Evolutionary conservation across 2,797 vertebrate species (phyloP).

Genomic region (Alosa sapidissima): DNA sequence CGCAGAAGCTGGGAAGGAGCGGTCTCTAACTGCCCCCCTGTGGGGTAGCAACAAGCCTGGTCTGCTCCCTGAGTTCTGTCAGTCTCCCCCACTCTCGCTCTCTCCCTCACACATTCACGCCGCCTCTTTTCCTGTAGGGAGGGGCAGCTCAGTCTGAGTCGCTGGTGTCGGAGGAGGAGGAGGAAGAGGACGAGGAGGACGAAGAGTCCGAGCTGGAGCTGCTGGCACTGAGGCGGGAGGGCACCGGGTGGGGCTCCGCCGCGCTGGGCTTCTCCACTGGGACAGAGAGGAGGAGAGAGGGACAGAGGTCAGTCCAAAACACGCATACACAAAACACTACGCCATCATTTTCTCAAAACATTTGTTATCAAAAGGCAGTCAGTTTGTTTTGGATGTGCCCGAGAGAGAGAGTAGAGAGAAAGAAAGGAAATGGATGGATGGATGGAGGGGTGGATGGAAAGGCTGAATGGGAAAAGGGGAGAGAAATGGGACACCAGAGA

Average conservation of each 20-base stretch:
- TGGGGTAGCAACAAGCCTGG: neutral
- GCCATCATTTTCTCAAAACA: too few species aligned
- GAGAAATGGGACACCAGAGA: too few species aligned
- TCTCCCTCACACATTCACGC: neutral
- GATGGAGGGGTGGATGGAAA: too few species aligned
- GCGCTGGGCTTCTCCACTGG: conserved; percentile 82
- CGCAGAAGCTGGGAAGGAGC: neutral
- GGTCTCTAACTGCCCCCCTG: neutral
- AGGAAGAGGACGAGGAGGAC: conserved; percentile 82
- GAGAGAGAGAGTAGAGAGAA: too few species aligned
- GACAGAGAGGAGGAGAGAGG: neutral
- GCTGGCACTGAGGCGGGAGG: conserved; percentile 88
- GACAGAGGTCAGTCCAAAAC: too few species aligned
- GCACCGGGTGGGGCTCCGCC: conserved; percentile 64
- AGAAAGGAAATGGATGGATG: too few species aligned
- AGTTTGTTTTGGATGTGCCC: too few species aligned
- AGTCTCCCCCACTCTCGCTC: conserved; percentile 27
- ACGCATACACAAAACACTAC: too few species aligned
- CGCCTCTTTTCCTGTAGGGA: neutral
- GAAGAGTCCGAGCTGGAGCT: conserved; percentile 91
- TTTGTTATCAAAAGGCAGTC: too few species aligned
- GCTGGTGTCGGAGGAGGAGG: conserved; percentile 88
- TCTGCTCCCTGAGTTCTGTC: conserved; percentile 62
- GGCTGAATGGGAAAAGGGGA: too few species aligned
- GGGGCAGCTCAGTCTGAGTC: conserved; percentile 79